Base-by-base conservation (phyloP, 2,113 vertebrate genomes). In the Anser brachyrhynchus region DNA sequence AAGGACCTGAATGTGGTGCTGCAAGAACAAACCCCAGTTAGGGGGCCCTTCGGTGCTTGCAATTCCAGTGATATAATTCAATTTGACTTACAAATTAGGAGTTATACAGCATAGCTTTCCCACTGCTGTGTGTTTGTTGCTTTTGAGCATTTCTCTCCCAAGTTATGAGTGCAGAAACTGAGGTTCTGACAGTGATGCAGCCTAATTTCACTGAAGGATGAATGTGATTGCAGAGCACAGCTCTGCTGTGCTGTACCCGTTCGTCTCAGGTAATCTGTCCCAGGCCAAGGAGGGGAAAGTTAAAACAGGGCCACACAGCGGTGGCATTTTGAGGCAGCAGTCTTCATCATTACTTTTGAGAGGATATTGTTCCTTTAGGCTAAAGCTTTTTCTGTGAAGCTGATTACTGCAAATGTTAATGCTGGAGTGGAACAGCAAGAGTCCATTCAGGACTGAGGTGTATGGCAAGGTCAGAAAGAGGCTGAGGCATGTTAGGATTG, bases 1-100 rank as follows among this genome's bases (percentile, higher is more conserved):
- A 52, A 92, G 96, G 94, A 84, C 13, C 0, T 74, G 91, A 80
- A 93, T 90, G 84, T 95, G 82, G 49, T 93, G 84, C 84, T 92
- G 93, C 91, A 94, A 90, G 59, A 96, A 93, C 17, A 3, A 94
- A 96, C 73, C 59, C 59, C 16, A 10, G 71, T 46, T 43, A 70
- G 62, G 75, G 76, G 33, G 67, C 14, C 62, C 66, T 80, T 29
- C 39, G 66, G 28, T 44, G 51, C 92, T 94, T 90, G 76, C 90
- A 89, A 55, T 96, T 93, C 88, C 75, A 28, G 79, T 73, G 54
- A 3, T 74, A 14, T 85, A 77, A 78, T 73, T 83, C 20, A 61
- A 33, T 69, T 84, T 84, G 66, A 81, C 39, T 87, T 87, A 67
- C 22, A 59, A 2, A 3, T 76, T 58, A 57, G 77, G 77, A 83